phyloP scores from a whole-genome alignment of 2,113 vertebrate species.

The Cygnus atratus region DNA sequence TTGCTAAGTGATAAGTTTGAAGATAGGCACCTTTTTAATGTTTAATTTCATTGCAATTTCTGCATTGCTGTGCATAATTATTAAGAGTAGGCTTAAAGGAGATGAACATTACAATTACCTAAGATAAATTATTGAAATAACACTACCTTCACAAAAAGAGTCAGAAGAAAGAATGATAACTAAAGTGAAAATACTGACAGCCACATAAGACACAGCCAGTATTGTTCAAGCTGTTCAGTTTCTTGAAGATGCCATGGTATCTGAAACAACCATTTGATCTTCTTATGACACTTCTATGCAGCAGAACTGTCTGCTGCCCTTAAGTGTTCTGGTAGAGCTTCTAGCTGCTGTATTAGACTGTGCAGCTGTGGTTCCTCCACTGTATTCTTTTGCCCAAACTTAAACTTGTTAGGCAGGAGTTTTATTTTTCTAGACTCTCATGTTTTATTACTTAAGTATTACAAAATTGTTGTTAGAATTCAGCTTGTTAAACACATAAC shows the following conservation, averaged over 20 bases:
- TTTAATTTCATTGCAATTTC: neutral
- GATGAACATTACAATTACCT: neutral
- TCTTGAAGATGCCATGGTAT: neutral
- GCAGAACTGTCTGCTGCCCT: neutral
- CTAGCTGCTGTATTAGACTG: neutral
- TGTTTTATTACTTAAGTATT: neutral
- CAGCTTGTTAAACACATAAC: neutral
- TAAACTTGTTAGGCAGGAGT: neutral
- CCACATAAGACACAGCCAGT: neutral
- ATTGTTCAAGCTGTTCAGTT: neutral
- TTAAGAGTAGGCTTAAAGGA: neutral
- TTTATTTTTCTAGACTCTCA: neutral
- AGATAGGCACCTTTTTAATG: neutral
- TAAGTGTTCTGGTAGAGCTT: neutral
- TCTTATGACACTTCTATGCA: neutral
- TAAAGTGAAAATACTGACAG: rapidly evolving
- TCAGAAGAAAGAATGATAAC: neutral
- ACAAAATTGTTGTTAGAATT: neutral
- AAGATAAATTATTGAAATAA: neutral
- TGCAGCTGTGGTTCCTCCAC: neutral
- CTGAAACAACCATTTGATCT: neutral
- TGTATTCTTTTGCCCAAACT: neutral
- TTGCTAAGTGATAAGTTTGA: neutral
- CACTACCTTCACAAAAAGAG: neutral
- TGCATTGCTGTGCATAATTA: neutral